These are phyloP conservation scores for Isurus oxyrinchus DNA, from an alignment of 2,113 vertebrate genomes.

Conservation along the genomic window DNA sequence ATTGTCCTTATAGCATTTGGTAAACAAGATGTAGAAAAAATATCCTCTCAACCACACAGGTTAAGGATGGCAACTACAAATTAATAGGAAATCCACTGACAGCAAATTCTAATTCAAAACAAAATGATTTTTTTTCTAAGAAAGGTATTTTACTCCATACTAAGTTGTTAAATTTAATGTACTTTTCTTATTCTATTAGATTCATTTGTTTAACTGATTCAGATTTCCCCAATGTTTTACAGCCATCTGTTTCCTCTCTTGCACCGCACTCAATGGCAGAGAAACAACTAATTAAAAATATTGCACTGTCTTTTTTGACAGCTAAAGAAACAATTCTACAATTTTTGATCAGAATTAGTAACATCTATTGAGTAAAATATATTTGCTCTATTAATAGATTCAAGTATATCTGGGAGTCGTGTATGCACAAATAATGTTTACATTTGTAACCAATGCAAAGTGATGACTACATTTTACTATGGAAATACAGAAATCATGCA, in stretches of 20 bases:
- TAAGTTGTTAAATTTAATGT: neutral
- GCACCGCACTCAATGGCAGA: neutral
- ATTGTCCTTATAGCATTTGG: neutral
- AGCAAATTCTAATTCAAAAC: neutral
- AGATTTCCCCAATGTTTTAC: neutral
- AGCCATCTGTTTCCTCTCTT: slow-evolving; percentile 25
- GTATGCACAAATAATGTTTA: neutral
- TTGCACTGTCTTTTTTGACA: neutral
- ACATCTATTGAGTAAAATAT: neutral
- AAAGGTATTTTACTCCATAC: neutral
- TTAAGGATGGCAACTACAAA: neutral
- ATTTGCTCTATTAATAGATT: neutral
- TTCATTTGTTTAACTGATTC: slow-evolving; percentile 12
- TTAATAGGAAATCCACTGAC: neutral
- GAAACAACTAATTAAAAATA: neutral
- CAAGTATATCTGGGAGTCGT: neutral
- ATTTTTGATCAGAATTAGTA: neutral
- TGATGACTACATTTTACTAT: neutral
- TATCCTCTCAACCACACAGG: neutral
- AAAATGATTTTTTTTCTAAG: neutral
- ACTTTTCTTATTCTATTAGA: neutral
- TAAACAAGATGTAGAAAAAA: neutral
- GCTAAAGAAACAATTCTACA: neutral
- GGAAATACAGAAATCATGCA: slow-evolving; percentile 23
- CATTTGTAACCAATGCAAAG: neutral